Evolutionary conservation across 2,113 vertebrate species (phyloP), one percentile per base, ranked within the genome.

Genomic region (Tinamus guttatus): DNA sequence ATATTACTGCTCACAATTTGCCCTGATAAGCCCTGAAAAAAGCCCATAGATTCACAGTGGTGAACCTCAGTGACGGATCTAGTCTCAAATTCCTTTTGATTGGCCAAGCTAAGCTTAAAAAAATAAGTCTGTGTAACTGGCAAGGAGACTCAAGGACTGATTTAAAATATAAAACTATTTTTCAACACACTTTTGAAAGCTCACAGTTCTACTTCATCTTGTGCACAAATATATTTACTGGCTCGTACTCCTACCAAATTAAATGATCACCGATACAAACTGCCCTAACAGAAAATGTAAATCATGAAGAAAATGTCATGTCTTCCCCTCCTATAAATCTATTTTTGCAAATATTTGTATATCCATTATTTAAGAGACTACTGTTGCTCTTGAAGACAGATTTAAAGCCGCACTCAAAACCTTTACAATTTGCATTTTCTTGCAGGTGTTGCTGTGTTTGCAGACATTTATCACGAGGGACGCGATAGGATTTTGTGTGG

Each of bases 381-480:
- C 28, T 34, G 77, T 85, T 79, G 60, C 86, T 79, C 45, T 32
- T 12, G 49, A 36, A 32, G 69, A 11, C 34, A 69, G 88, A 70
- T 15, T 70, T 79, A 74, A 76, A 71, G 30, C 38, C 56, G 6
- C 0, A 4, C 30, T 65, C 40, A 38, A 70, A 81, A 74, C 11
- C 74, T 91, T 34, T 11, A 19, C 13, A 63, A 93, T 77, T 62
- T 78, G 60, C n/a, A 14, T 62, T 93, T 62, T 36, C 73, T 70
- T 78, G 6, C 3, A 73, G 76, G n/a, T 18, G 6, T 13, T 56
- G 38, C 47, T 28, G 63, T 38, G 51, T 25, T 70, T 28, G 41
- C 64, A 74, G 47, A 41, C 28, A 4, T 75, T 76, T 49, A 6
- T 78, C 74, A 86, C 60, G 18, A 15, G 41, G 67, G 69, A n/a